These are phyloP conservation scores for Thermophis baileyi DNA, from an alignment of 2,113 vertebrate species.

Conservation along the genomic window DNA sequence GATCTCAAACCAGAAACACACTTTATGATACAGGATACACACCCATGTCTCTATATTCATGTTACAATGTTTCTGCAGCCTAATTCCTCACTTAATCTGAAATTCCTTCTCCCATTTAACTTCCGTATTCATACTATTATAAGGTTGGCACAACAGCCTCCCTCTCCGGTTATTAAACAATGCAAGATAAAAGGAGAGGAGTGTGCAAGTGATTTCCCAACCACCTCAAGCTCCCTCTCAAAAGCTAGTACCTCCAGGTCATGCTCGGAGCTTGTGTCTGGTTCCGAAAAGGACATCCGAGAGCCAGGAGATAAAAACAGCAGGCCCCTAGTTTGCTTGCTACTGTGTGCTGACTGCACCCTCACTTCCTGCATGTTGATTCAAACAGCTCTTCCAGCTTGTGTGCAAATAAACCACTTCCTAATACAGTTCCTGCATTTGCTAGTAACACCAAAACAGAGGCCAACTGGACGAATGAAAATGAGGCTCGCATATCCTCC, in stretches of 20 bases:
- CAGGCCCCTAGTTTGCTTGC: neutral
- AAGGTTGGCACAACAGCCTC: neutral
- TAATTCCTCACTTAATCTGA: neutral
- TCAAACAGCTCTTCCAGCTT: constrained; percentile 8
- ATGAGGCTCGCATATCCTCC: neutral
- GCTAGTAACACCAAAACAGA: constrained; percentile 5
- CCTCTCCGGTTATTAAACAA: neutral
- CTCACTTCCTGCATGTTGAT: constrained; percentile 27
- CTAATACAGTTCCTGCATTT: constrained; percentile 30
- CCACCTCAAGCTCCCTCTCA: neutral
- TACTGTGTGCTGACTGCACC: constrained; percentile 17
- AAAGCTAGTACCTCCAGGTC: constrained; percentile 12
- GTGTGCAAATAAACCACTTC: constrained; percentile 38
- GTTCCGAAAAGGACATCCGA: constrained; percentile 18
- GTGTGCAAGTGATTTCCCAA: neutral
- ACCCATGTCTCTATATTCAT: neutral
- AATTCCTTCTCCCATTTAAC: neutral
- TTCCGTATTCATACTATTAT: neutral
- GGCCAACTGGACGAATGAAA: neutral
- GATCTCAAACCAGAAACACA: neutral
- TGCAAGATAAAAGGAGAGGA: neutral
- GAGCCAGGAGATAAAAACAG: neutral
- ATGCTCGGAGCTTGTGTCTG: constrained; percentile 2
- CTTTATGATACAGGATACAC: no score
- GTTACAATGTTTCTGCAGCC: neutral